Percentiles rank a stretch among this genome's conserved stretches.
Evolutionary conservation across 2,113 vertebrate species (phyloP).

Genomic region (Girardinichthys multiradiatus): DNA sequence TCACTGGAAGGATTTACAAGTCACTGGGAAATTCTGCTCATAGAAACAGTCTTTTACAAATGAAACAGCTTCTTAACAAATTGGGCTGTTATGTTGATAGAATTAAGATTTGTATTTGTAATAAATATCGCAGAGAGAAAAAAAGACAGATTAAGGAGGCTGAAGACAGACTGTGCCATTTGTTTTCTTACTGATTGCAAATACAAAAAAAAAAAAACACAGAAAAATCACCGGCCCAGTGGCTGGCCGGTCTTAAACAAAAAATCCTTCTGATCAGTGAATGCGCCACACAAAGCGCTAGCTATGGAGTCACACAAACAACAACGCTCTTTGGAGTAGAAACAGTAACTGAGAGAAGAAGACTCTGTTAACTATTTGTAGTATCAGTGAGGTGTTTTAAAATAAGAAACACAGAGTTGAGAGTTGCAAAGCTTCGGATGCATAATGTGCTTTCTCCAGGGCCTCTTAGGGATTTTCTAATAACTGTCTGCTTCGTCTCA

Average conservation of each 20-base stretch:
- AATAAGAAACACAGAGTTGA: no score
- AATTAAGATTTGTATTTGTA: not conserved
- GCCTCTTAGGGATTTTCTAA: no score
- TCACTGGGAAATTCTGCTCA: slow-evolving; percentile 46
- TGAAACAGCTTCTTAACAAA: not conserved
- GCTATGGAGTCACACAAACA: not conserved
- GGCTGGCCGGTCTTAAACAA: not conserved
- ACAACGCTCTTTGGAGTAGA: not conserved
- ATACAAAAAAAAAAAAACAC: not conserved
- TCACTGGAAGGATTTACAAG: slow-evolving; percentile 61
- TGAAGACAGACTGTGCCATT: not conserved
- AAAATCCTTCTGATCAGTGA: not conserved
- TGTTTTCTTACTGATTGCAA: not conserved
- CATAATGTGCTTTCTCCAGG: no score
- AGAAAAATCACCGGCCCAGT: not conserved
- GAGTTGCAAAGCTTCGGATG: no score
- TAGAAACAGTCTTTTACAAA: slow-evolving; percentile 9
- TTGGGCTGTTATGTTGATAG: not conserved
- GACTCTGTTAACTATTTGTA: not conserved
- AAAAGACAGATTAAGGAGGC: not conserved
- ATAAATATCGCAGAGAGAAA: not conserved
- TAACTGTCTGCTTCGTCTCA: no score
- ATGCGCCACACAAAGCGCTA: no score
- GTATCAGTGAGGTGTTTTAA: not conserved
- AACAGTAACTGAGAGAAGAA: not conserved